These are phyloP conservation scores for Procavia capensis DNA, from an alignment of 2,113 vertebrate species.

Conservation along the genomic window DNA sequence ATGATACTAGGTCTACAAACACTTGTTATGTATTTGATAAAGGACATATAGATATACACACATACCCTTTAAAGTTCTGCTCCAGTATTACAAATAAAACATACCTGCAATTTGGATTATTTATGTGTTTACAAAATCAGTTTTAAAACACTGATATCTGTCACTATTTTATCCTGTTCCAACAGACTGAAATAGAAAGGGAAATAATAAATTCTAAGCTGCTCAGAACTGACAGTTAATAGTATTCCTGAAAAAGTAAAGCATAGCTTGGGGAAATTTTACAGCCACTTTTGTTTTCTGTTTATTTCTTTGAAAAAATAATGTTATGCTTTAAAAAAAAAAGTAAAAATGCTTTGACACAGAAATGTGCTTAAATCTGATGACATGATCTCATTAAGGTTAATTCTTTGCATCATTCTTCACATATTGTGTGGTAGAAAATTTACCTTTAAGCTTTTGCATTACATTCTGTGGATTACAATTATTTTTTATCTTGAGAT, in stretches of 20 bases:
- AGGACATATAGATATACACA: conserved; percentile 15
- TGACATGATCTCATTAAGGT: not conserved
- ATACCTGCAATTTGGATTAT: conserved; percentile 53
- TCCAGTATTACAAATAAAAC: conserved; percentile 43
- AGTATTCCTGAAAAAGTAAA: conserved; percentile 47
- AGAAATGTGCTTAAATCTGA: not conserved
- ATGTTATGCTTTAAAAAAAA: not conserved
- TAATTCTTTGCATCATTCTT: not conserved
- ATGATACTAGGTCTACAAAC: not conserved
- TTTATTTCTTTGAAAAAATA: conserved; percentile 51
- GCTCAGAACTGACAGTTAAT: conserved; percentile 36
- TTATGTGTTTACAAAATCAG: conserved; percentile 67
- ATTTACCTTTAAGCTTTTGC: not conserved
- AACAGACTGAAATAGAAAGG: conserved; percentile 27
- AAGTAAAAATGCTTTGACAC: conserved; percentile 3
- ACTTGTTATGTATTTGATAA: conserved; percentile 12
- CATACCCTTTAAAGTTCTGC: conserved; percentile 22
- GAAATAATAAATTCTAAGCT: conserved; percentile 54
- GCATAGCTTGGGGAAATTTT: conserved; percentile 45
- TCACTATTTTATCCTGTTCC: conserved; percentile 58
- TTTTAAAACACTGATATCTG: conserved; percentile 62
- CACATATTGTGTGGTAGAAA: not conserved
- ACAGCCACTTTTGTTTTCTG: conserved; percentile 43
- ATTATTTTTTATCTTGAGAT: not conserved
- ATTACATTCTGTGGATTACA: not conserved